Conservation (phyloP, 1,140 invertebrate species). For the Pemphigus obesinymphae region DNA sequence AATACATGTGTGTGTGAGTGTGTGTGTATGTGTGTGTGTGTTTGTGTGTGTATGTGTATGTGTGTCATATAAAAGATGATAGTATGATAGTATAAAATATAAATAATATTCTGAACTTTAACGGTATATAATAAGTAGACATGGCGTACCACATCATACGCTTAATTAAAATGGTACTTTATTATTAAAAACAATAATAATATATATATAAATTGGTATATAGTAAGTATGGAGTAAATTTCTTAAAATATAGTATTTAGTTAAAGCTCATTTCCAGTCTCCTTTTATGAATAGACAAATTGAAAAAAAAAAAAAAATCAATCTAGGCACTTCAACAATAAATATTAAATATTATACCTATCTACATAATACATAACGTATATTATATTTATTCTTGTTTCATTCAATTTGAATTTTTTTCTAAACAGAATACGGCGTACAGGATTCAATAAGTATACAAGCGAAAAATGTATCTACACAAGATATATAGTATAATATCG, state of each 20-base stretch:
- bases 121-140: background rate
- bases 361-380: no score
- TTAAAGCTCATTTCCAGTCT: background rate
- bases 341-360: background rate
- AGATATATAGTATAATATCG: background rate
- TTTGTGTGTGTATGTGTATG: background rate
- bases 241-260: background rate
- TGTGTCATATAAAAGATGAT: background rate
- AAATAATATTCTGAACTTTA: background rate
- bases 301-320: background rate
- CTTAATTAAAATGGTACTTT: background rate
- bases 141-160: background rate
- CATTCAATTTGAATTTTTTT: background rate
- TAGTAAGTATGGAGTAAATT: no score
- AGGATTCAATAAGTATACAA: background rate
- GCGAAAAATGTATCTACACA: background rate
- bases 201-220: background rate
- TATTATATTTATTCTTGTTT: background rate
- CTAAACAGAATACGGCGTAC: background rate
- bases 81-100: background rate
- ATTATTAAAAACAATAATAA: background rate
- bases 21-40: background rate
- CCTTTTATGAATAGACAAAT: background rate
- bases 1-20: background rate
- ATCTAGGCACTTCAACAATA: background rate